Evolutionary conservation across 1,140 invertebrate species (phyloP).

Genomic region (Limonius californicus): DNA sequence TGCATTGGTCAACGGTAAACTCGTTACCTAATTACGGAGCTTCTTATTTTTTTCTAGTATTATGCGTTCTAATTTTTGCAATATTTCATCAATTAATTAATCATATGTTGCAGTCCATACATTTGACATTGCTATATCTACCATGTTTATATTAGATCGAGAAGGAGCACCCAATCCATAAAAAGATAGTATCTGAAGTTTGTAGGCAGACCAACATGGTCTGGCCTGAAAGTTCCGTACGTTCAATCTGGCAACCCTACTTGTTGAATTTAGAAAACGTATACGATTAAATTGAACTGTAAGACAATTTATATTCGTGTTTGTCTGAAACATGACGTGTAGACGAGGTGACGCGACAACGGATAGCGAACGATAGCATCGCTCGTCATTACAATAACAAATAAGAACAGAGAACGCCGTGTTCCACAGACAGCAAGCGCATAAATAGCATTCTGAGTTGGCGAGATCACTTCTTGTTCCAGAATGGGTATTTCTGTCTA

Average conservation of each 20-base stretch:
- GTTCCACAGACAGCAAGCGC: slow-evolving; percentile 29
- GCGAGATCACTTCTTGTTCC: slow-evolving; percentile 13
- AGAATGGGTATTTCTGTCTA: slow-evolving; percentile 12
- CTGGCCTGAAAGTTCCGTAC: neutral
- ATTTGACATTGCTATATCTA: no score
- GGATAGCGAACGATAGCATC: slow-evolving; percentile 38
- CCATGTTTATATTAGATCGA: no score
- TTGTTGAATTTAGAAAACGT: neutral
- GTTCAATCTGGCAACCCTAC: neutral
- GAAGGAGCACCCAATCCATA: neutral
- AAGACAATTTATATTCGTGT: slow-evolving; percentile 14
- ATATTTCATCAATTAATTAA: neutral
- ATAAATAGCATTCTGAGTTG: slow-evolving; percentile 32
- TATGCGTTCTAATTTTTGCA: no score
- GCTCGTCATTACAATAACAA: slow-evolving; percentile 44
- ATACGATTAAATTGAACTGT: slow-evolving; percentile 13
- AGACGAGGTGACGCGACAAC: slow-evolving; percentile 35
- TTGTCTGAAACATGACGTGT: slow-evolving; percentile 30
- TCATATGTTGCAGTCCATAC: neutral
- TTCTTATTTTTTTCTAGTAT: no score
- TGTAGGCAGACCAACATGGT: neutral
- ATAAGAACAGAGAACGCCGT: slow-evolving; percentile 39
- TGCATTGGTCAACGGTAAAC: no score
- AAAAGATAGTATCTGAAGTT: neutral
- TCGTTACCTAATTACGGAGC: no score